Evolutionary conservation across 2,888 invertebrate genomes (phyloP).

Genomic region (Lacanobia oleracea): DNA sequence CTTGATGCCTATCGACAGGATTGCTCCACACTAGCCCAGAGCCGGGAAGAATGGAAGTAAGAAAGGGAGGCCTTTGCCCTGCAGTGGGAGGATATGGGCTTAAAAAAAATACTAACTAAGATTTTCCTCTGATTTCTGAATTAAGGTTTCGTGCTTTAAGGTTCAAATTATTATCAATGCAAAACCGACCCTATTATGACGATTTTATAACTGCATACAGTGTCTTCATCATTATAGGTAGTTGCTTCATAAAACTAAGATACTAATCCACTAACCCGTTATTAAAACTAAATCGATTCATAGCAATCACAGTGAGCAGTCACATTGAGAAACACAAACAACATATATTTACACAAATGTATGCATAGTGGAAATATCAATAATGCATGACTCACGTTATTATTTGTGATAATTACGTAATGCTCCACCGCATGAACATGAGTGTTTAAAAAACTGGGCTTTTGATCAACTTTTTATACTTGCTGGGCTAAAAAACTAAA

Average conservation of each 20-base stretch:
- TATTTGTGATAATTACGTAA: slow-evolving; percentile 60
- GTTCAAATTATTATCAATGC: no score
- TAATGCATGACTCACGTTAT: slow-evolving; percentile 57
- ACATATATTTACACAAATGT: slow-evolving; percentile 58
- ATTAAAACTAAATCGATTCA: slow-evolving; percentile 22
- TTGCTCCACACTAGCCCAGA: no score
- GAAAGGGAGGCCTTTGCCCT: no score
- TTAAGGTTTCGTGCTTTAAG: no score
- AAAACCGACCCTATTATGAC: no score
- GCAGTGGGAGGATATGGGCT: no score
- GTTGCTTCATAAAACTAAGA: not conserved
- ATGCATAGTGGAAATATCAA: slow-evolving; percentile 45
- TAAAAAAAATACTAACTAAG: no score
- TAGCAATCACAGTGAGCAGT: slow-evolving; percentile 33
- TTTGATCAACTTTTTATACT: slow-evolving; percentile 39
- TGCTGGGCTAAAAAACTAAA: slow-evolving; percentile 14
- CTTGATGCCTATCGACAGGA: no score
- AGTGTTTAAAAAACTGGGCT: slow-evolving; percentile 7
- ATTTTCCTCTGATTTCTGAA: no score
- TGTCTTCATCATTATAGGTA: no score
- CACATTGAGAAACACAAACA: slow-evolving; percentile 27
- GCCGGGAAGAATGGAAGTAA: no score
- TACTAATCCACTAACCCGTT: not conserved
- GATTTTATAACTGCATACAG: no score
- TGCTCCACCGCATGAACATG: slow-evolving; percentile 31